Base-by-base conservation (phyloP, 2,113 vertebrate genomes). In the Rhynchomys soricoides region DNA sequence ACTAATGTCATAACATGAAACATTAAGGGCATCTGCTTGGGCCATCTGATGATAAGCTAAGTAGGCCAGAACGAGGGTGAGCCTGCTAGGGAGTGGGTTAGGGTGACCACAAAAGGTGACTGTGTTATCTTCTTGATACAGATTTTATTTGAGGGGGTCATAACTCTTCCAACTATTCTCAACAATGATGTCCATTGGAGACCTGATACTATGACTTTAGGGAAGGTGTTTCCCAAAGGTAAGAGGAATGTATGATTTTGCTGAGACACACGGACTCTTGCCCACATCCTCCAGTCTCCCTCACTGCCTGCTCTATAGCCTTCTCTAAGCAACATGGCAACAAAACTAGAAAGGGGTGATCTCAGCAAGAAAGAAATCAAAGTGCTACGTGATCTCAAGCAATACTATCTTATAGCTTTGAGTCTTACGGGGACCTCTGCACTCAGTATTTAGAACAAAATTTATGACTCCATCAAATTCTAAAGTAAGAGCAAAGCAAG, bases 391-490 rank as follows among this genome's bases (percentile, higher is more conserved):
- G 86, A 74, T 45, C 59, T 64, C 64, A 87, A 91, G 34, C 13
- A 62, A 94, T 52, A 50, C 37, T 31, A 5, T 85, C 45, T 68
- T 62, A 0, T 55, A 95, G 66, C 4, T 62, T 66, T 81, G 78
- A 91, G 75, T 66, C n/a, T 43, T 21, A 86, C 13, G 16, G 22
- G 77, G 26, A 19, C 17, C 31, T 19, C 89, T 86, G 24, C 73
- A 64, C 74, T 94, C 66, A 91, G 81, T 82, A 94, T 90, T 93
- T 55, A 92, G 70, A 31, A 74, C 64, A 86, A 22, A 75, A 90
- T 52, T 43, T 16, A 74, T 29, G 43, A 31, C 31, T 71, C 79
- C 21, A 85, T 71, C 45, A 87, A 59, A 94, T 62, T 90, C 77
- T 91, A 86, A 91, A 92, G n/a, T 48, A 78, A 94, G 11, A 71